Evolutionary conservation across 2,888 invertebrate species (phyloP), one percentile per base, ranked within the genome.

Genomic region (Cantharis flavilabris): DNA sequence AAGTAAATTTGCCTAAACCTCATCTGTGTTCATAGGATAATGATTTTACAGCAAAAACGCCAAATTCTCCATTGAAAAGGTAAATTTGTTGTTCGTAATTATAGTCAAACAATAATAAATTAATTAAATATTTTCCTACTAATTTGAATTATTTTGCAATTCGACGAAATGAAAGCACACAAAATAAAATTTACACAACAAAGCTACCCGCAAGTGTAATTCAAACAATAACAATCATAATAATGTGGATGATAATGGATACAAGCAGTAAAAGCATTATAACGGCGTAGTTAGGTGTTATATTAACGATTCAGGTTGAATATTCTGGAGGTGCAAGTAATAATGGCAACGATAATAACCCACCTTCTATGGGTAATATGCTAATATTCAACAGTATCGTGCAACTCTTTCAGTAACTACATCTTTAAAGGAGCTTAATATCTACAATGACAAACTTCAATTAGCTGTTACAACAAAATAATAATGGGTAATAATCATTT

Each of bases 201-300:
- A 71, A 76, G 76, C 79, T 70, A 73, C 73, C 72, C 74, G 69
- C 71, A 76, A 69, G 76, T 62, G 49, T 73, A 76, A 79, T 76
- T 20, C 74, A 79, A 79, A 79, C 76, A 73, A 74, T 79, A 79
- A 77, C 73, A 64, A 49, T 26, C 65, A 30, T 73, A 75, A 79
- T 78, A 78, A 78, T 65, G 73, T 33, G 73, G 62, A 73, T 70
- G 69, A 73, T 77, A 79, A 76, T 76, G 73, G 73, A 73, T 79
- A 80, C 80, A 80, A 79, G 80, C 79, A 77, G 79, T 80, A 80
- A 80, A 75, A 72, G 33, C 79, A 79, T 79, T 77, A 77, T 69
- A 72, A 76, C 79, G 71, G 76, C 70, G 79, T 75, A 72, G 75
- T 75, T 62, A 70, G 72, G 75, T 79, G 73, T 76, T 77, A 69